Percentiles rank a stretch among this genome's conserved stretches.
Conservation (phyloP, 2,797 vertebrate species). For the Antrozous pallidus region DNA sequence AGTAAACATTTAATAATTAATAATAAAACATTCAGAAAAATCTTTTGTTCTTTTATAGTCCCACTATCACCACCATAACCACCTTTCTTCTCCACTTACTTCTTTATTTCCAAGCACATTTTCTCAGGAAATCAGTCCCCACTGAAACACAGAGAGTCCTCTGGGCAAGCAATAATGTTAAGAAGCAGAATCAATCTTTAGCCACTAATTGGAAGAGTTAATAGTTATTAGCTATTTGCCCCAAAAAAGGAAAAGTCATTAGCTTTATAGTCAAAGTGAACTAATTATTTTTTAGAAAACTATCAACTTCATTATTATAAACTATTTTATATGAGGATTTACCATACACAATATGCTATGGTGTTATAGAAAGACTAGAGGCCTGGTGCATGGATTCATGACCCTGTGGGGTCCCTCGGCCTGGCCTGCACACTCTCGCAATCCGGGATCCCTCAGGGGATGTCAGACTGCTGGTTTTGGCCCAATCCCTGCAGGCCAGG, state of each 20-base stretch:
- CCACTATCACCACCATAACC: neutral
- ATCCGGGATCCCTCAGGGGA: no score
- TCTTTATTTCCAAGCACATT: constrained; percentile 9
- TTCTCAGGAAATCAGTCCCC: neutral
- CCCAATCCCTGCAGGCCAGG: no score
- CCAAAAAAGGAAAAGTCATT: neutral
- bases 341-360: neutral
- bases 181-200: neutral
- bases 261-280: neutral
- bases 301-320: neutral
- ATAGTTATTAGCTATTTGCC: neutral
- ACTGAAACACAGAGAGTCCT: neutral
- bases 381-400: no score
- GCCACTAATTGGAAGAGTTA: neutral
- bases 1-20: neutral
- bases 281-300: neutral
- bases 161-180: neutral
- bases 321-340: neutral
- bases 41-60: neutral
- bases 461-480: no score
- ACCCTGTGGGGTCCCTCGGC: no score
- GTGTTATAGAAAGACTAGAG: neutral
- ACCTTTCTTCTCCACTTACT: neutral
- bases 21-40: neutral
- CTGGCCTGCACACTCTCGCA: no score